Percentiles rank a stretch among this genome's conserved stretches.
Evolutionary conservation across 2,797 vertebrate species (phyloP).

Genomic region (Ceyx erithaca): DNA sequence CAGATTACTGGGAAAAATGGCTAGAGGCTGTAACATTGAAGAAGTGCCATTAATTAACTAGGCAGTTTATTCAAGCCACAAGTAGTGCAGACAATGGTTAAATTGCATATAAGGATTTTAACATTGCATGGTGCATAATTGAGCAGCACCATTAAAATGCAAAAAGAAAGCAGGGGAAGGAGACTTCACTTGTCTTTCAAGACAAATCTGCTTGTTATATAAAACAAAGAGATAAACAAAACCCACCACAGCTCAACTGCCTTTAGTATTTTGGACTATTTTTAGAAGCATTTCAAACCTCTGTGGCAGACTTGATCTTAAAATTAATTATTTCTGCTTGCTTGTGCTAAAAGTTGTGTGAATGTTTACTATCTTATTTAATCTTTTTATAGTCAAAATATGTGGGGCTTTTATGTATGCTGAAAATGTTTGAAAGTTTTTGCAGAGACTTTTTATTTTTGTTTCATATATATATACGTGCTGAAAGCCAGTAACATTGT

Average conservation of each 20-base stretch:
- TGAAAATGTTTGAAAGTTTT: constrained; percentile 21
- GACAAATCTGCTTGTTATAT: background rate
- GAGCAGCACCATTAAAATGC: constrained; percentile 1
- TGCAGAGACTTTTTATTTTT: background rate
- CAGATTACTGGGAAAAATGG: background rate
- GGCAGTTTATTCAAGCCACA: constrained; percentile 10
- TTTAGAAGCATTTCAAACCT: constrained; percentile 36
- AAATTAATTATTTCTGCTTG: constrained; percentile 23
- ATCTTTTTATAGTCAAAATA: constrained; percentile 28
- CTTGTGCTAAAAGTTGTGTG: constrained; percentile 27
- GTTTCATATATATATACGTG: background rate
- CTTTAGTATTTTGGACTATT: constrained; percentile 30
- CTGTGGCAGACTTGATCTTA: constrained; percentile 24
- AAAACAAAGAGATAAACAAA: constrained; percentile 37
- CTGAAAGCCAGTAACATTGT: background rate
- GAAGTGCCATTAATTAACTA: constrained; percentile 36
- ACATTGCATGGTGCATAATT: background rate
- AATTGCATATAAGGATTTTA: background rate
- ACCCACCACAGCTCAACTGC: background rate
- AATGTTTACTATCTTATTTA: constrained; percentile 22
- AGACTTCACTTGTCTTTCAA: constrained; percentile 23
- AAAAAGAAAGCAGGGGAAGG: constrained; percentile 7
- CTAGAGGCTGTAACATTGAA: background rate
- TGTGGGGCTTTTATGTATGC: background rate
- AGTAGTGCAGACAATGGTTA: constrained; percentile 1